Evolutionary conservation across 1,140 invertebrate genomes (phyloP).

Genomic region (Aricia agestis): DNA sequence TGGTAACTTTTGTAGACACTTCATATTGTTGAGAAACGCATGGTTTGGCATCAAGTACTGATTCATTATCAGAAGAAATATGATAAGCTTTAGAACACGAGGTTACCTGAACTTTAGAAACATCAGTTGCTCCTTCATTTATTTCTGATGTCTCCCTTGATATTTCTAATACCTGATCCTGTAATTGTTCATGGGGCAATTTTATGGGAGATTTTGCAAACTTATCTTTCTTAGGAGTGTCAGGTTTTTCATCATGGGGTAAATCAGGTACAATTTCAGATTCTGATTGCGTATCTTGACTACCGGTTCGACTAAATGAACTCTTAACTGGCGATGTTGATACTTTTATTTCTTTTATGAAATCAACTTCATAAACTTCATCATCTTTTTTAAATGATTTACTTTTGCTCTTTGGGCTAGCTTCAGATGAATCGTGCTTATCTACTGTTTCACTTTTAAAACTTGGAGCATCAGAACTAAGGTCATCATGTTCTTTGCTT

Average conservation of each 20-base stretch:
- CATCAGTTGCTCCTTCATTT: not conserved
- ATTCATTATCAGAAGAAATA: constrained; percentile 24
- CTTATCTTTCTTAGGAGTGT: constrained; percentile 67
- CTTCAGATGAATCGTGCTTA: constrained; percentile 60
- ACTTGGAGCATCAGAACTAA: constrained; percentile 72
- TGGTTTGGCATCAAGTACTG: constrained; percentile 51
- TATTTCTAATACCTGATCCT: constrained; percentile 81
- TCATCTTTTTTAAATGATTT: constrained; percentile 71
- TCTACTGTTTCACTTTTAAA: constrained; percentile 71
- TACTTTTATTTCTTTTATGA: constrained; percentile 75
- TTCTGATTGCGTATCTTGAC: constrained; percentile 78
- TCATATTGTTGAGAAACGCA: constrained; percentile 69
- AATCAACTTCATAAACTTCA: constrained; percentile 73
- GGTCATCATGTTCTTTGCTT: constrained; percentile 74
- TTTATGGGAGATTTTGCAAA: constrained; percentile 68
- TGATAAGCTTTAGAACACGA: not conserved
- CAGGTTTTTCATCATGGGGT: constrained; percentile 61
- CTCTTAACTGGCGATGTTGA: constrained; percentile 72
- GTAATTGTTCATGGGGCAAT: constrained; percentile 77
- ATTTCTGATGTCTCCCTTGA: constrained; percentile 72
- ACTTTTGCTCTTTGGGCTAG: constrained; percentile 67
- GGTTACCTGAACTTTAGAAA: constrained; percentile 4
- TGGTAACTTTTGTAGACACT: constrained; percentile 36
- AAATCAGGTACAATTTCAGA: constrained; percentile 74
- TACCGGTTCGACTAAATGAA: constrained; percentile 72